Conservation (phyloP, 2,797 vertebrate genomes). For the Clarias laeviceps region DNA sequence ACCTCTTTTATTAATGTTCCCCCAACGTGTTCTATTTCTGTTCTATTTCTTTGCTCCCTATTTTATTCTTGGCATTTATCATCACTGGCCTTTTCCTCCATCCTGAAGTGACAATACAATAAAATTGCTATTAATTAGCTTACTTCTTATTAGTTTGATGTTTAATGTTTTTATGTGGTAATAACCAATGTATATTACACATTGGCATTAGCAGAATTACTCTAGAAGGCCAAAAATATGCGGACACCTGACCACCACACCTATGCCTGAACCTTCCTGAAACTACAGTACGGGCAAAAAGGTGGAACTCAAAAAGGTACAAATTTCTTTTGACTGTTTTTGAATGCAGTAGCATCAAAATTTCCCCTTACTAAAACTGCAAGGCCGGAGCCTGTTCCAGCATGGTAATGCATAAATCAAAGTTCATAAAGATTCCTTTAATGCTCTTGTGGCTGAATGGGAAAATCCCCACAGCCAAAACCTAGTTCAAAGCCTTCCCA, state of each 20-base stretch:
- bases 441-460: neutral
- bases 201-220: neutral
- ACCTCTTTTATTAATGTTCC: neutral
- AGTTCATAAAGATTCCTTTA: neutral
- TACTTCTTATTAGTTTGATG: neutral
- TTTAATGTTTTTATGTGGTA: neutral
- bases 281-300: neutral
- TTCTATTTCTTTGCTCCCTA: neutral
- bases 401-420: neutral
- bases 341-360: neutral
- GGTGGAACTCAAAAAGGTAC: too few species aligned
- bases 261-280: neutral
- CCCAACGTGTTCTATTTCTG: conserved; percentile 7
- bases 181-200: neutral
- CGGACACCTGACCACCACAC: neutral
- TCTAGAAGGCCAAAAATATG: neutral
- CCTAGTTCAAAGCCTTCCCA: neutral
- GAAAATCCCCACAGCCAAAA: neutral
- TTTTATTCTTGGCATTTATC: conserved; percentile 18
- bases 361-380: neutral
- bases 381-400: neutral
- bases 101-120: neutral
- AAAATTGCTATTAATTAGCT: conserved; percentile 4
- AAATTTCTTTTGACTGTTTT: neutral
- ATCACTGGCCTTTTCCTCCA: neutral